Evolutionary conservation across 2,113 vertebrate species (phyloP), one percentile per base, ranked within the genome.

Genomic region (Telmatochromis sp.): DNA sequence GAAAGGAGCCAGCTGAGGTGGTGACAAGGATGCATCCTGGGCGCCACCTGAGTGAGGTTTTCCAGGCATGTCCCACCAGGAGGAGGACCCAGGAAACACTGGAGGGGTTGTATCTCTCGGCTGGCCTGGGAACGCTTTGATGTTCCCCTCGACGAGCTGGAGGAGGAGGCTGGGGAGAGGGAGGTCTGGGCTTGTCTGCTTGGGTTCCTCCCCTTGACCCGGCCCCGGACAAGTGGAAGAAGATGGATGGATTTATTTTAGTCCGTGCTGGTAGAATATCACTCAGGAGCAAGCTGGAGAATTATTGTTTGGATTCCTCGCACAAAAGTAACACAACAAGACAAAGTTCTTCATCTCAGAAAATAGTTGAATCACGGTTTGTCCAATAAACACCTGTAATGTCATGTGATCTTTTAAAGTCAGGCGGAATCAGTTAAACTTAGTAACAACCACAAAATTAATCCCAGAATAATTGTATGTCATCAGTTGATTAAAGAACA

Each of bases 221-320:
- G 5, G 55, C 28, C 14, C 26, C 23, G 5, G 57, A 60, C 15
- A 33, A 33, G 28, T 6, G 15, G 57, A 60, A 60, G 57, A 19
- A 60, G 57, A 60, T 19, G 14, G 57, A 60, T 31, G 28, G 57
- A 60, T 60, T 60, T 60, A 63, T 11, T 33, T 63, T 63, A 60
- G 21, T 42, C 12, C 0, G 35, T 23, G 65, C 35, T 40, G 63
- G 19, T 68, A 2, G 12, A 65, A 58, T 2, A 28, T 58, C 58
- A 19, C 28, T 63, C 5, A 0, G 31, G 63, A 14, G 63, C 0
- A 68, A 68, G 35, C 33, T 40, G 63, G 19, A 40, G 11, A 14
- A 40, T 68, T 40, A 40, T 68, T 40, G 1, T 68, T 68, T 21
- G 33, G 63, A 40, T 68, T 68, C 11, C 11, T 40, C n/a, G 2